These are phyloP conservation scores for Lasaia peninsularis DNA, from an alignment of 1,140 invertebrate species.

Conservation along the genomic window DNA sequence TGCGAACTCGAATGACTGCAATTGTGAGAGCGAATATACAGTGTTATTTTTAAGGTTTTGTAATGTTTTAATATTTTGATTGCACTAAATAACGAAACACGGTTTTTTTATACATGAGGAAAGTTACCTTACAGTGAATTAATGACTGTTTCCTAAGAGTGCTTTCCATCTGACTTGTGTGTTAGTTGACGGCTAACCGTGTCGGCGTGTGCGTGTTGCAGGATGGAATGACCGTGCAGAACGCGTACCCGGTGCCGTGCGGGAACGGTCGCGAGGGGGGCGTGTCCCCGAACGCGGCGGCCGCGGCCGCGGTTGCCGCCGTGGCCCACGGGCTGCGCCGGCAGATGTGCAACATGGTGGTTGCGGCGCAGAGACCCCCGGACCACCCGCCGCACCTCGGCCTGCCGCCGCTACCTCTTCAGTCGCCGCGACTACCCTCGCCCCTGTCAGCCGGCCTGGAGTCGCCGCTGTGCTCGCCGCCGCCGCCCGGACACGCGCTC, in stretches of 20 bases:
- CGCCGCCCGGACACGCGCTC: slow-evolving; percentile 63
- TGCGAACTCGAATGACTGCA: slow-evolving; percentile 33
- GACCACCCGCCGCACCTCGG: slow-evolving; percentile 58
- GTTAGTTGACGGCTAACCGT: slow-evolving; percentile 14
- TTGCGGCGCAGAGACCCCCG: slow-evolving; percentile 61
- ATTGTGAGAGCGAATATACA: slow-evolving; percentile 28
- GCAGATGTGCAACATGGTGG: slow-evolving; percentile 74
- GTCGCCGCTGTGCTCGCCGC: slow-evolving; percentile 67
- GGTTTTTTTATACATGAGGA: no score
- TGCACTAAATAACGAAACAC: not conserved
- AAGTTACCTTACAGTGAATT: no score
- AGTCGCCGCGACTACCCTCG: slow-evolving; percentile 60
- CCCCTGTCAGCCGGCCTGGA: slow-evolving; percentile 62
- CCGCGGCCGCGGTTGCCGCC: slow-evolving; percentile 85
- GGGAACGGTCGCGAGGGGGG: slow-evolving; percentile 79
- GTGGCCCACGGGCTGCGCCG: slow-evolving; percentile 81
- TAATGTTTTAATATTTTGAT: not conserved
- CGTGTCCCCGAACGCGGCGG: slow-evolving; percentile 82
- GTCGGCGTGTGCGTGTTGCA: slow-evolving; percentile 31
- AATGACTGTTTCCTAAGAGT: not conserved
- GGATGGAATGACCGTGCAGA: slow-evolving; percentile 57
- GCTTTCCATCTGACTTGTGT: not conserved
- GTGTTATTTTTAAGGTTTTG: slow-evolving; percentile 23
- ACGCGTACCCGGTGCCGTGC: slow-evolving; percentile 66
- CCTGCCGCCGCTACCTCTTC: slow-evolving; percentile 55